Evolutionary conservation across 1,140 invertebrate species (phyloP).

Genomic region (Heliconius eleuchia): DNA sequence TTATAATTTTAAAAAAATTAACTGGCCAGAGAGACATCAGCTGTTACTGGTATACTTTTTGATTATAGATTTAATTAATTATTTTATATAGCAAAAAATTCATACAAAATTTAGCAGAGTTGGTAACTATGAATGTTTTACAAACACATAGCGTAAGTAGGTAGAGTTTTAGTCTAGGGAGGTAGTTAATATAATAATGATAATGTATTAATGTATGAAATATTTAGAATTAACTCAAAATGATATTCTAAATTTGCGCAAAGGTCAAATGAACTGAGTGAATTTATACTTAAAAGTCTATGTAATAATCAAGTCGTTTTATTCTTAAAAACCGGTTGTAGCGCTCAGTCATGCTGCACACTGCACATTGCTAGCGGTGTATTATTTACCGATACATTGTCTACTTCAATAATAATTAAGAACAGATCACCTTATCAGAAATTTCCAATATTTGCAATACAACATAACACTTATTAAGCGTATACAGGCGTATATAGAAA

Average conservation of each 20-base stretch:
- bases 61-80: background rate
- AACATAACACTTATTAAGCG: background rate
- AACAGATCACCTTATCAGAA: background rate
- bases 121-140: no score
- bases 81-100: background rate
- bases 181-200: no score
- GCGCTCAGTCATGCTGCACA: constrained; percentile 43
- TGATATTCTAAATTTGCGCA: background rate
- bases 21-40: background rate
- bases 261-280: background rate
- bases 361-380: constrained; percentile 1
- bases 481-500: background rate
- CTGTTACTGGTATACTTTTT: background rate
- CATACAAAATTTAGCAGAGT: no score
- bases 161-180: no score
- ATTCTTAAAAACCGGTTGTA: constrained; percentile 46
- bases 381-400: constrained; percentile 10
- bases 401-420: constrained; percentile 1
- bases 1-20: background rate
- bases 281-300: background rate
- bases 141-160: no score
- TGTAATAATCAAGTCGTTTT: constrained; percentile 33
- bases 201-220: background rate
- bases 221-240: background rate
- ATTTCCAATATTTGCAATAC: no score